Evolutionary conservation across 64 coral and sea anemone species (phyloP).

Genomic region (Acropora tenuis): DNA sequence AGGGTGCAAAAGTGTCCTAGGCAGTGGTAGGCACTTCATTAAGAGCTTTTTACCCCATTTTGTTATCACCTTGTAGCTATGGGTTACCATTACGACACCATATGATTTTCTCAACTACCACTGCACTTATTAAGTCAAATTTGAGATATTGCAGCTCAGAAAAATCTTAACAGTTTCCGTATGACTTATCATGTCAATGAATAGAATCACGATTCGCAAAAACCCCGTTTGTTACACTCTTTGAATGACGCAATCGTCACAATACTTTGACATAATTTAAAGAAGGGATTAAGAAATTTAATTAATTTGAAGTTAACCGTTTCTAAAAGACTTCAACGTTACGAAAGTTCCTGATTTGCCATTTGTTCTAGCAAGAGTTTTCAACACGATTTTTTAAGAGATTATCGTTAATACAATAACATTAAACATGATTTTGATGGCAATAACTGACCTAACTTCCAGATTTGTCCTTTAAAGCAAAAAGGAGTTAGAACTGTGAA

Average conservation of each 20-base stretch:
- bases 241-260: background rate
- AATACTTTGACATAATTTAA: background rate
- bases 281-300: background rate
- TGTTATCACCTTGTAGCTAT: background rate
- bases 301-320: too few species aligned
- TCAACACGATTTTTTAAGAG: too few species aligned
- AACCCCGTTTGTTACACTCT: background rate
- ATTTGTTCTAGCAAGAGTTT: too few species aligned
- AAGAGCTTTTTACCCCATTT: background rate
- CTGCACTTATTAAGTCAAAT: background rate
- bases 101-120: background rate
- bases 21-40: background rate
- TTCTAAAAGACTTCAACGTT: too few species aligned
- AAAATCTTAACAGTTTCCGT: background rate
- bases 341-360: too few species aligned
- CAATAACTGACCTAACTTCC: too few species aligned
- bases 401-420: too few species aligned
- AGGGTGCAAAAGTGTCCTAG: background rate
- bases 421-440: too few species aligned
- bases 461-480: too few species aligned
- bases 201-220: slow-evolving; percentile 4
- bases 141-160: background rate
- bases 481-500: too few species aligned
- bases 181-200: slow-evolving; percentile 9
- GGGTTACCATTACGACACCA: background rate